Percentiles rank a stretch among this genome's conserved stretches.
phyloP scores from a whole-genome alignment of 2,113 vertebrate species.

The Hemibagrus wyckioides region DNA sequence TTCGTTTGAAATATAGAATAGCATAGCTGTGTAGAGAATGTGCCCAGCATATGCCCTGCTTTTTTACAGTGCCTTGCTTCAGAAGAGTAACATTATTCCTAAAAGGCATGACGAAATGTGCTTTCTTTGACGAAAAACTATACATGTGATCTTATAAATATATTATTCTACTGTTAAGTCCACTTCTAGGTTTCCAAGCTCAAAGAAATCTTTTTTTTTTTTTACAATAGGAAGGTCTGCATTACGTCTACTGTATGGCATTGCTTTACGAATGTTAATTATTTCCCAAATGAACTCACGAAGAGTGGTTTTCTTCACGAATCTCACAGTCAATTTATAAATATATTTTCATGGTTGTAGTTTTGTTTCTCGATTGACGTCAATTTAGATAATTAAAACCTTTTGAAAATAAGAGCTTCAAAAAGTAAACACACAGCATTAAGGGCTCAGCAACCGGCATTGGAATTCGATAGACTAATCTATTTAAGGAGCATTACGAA shows the following conservation, averaged over 20 bases:
- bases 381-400: background rate
- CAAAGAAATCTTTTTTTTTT: background rate
- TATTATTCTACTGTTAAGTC: background rate
- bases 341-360: background rate
- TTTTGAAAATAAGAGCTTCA: background rate
- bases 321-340: background rate
- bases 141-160: background rate
- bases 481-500: constrained; percentile 17
- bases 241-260: background rate
- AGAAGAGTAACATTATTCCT: background rate
- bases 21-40: background rate
- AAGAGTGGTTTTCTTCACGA: too few relatives aligned
- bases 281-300: background rate
- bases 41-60: background rate
- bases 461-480: constrained; percentile 44
- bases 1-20: background rate
- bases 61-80: background rate
- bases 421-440: constrained; percentile 9
- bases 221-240: background rate
- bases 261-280: background rate
- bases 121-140: background rate
- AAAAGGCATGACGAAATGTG: background rate
- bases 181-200: background rate
- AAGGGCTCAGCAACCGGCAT: background rate
- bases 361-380: background rate